Percentiles rank a stretch among this genome's conserved stretches.
Evolutionary conservation across 2,113 vertebrate genomes (phyloP).

Genomic region (Stegostoma tigrinum): DNA sequence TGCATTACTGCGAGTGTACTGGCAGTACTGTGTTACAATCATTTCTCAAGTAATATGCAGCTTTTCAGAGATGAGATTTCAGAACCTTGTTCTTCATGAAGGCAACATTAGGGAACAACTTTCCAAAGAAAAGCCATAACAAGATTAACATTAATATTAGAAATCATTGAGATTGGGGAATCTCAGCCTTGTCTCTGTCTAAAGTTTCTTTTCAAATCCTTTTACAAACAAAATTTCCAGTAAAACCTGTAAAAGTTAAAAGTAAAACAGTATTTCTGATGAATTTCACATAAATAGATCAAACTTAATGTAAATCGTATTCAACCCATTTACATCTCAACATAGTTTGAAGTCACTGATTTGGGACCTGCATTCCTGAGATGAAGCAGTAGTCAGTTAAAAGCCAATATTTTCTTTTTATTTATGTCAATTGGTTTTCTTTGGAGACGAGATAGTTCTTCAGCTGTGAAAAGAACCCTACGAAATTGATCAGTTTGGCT

Average conservation of each 20-base stretch:
- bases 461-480: background rate
- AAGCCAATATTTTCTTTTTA: background rate
- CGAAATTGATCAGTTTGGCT: background rate
- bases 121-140: background rate
- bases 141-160: background rate
- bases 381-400: background rate
- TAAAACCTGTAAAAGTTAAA: background rate
- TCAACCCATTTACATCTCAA: background rate
- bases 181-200: background rate
- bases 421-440: background rate
- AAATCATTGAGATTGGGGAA: background rate
- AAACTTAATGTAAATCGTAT: background rate
- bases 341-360: background rate
- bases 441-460: background rate
- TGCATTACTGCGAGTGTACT: background rate
- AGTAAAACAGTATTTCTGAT: background rate
- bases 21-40: background rate
- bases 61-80: background rate
- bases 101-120: background rate
- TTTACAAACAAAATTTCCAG: background rate
- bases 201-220: background rate
- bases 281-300: background rate
- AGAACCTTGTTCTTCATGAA: background rate
- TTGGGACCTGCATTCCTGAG: background rate
- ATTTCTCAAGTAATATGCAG: background rate